These are phyloP conservation scores for Telmatherina bonti DNA, from an alignment of 2,797 vertebrate genomes.

Conservation along the genomic window DNA sequence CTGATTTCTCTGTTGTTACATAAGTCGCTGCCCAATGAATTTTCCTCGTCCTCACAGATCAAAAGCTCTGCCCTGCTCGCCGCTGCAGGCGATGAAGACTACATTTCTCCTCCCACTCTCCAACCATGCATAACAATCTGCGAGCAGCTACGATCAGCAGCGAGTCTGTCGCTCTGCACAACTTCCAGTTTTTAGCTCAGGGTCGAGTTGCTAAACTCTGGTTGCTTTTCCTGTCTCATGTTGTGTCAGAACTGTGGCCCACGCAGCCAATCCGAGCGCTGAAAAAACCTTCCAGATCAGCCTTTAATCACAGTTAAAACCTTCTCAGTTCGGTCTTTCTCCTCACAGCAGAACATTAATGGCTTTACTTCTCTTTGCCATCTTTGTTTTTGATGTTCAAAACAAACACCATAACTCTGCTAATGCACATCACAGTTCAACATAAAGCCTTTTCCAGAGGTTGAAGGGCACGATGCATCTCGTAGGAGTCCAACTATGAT, in stretches of 20 bases:
- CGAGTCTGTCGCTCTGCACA: background rate
- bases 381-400: background rate
- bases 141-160: constrained; percentile 29
- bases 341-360: too few species aligned
- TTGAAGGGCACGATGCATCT: too few species aligned
- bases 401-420: background rate
- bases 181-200: constrained; percentile 17
- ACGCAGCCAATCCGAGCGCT: constrained; percentile 10
- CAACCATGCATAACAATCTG: constrained; percentile 23
- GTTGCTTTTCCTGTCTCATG: constrained; percentile 20
- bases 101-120: constrained; percentile 42
- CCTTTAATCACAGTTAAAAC: background rate
- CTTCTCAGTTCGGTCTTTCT: background rate
- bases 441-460: too few species aligned
- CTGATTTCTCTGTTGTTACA: constrained; percentile 31
- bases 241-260: constrained; percentile 41
- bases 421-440: too few species aligned
- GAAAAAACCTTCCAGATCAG: background rate
- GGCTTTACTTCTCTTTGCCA: background rate
- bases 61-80: constrained; percentile 52
- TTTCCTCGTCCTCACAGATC: constrained; percentile 50
- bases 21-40: constrained; percentile 43
- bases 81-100: constrained; percentile 44
- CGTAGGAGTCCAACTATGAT: too few species aligned
- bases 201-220: constrained; percentile 23